Evolutionary conservation across 1,140 invertebrate genomes (phyloP), one percentile per base, ranked within the genome.

Genomic region (Parasteatoda tepidariorum): DNA sequence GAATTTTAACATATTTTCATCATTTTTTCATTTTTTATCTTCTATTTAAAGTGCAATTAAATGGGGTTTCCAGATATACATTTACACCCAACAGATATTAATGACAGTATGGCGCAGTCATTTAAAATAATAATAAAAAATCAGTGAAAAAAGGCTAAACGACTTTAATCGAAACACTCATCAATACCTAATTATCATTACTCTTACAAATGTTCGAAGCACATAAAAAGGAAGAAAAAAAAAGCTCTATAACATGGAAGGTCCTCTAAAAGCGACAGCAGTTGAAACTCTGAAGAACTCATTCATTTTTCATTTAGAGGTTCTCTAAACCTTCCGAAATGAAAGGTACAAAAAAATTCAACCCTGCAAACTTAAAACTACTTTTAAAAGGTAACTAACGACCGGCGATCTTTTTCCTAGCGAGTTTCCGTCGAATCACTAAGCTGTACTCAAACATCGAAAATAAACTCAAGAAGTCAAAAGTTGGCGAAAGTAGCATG

Each of bases 391-490:
- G 13, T n/a, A 59, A 30, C 64, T 79, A 68, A 79, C 64, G 76
- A 79, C 54, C 34, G 62, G 11, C 18, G 62, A 67, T 79, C 64
- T 79, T 79, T 79, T 79, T 79, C 68, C 64, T 57, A 30, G 67
- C 26, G 1, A 31, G 48, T 30, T 61, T 33, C 54, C 74, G 64
- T 34, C 59, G 30, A 76, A 79, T 79, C 76, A 28, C 64, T 68
- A 79, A 79, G 64, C 62, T 79, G 76, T 79, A 68, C 76, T 57
- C 48, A 67, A 79, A 79, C 76, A 79, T 67, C 41, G 76, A 79
- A 79, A 79, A 79, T 68, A 79, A 79, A 79, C 62, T 66, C 18
- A 79, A 79, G 64, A 79, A 79, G 76, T 79, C 76, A 59, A 79
- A 79, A 79, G 76, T 79, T 79, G 76, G 76, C 64, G 76, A 68